These are phyloP conservation scores for Oenanthe oenanthe DNA, from an alignment of 2,113 vertebrate genomes.

Conservation along the genomic window DNA sequence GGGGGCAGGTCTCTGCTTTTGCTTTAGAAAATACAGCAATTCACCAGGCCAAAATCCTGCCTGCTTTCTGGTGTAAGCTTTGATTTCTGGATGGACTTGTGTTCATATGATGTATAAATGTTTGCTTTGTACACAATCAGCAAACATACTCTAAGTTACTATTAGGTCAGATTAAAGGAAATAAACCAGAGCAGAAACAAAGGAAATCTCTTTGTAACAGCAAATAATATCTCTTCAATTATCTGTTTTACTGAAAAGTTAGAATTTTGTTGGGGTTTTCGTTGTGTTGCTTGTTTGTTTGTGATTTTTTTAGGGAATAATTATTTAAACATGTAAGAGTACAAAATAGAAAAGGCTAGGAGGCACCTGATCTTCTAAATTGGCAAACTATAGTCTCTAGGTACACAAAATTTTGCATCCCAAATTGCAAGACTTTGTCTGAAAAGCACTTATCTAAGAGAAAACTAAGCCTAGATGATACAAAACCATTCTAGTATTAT, in stretches of 20 bases:
- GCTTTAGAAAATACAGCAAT: neutral
- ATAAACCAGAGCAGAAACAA: neutral
- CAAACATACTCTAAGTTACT: neutral
- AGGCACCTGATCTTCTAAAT: neutral
- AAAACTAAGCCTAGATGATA: neutral
- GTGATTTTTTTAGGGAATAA: neutral
- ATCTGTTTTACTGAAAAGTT: neutral
- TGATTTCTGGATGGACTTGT: neutral
- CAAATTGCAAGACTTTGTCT: neutral
- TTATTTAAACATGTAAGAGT: neutral
- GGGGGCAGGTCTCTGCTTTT: neutral
- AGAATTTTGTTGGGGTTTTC: fast-evolving
- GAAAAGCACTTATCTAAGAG: neutral
- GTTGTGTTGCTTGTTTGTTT: neutral
- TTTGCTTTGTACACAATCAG: neutral
- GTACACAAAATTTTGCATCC: neutral
- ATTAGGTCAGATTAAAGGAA: neutral
- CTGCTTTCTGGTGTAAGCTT: neutral
- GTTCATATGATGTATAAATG: neutral
- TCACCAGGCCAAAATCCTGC: neutral
- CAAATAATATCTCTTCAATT: neutral
- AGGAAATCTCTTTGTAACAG: neutral
- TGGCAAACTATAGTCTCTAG: neutral
- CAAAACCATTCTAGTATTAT: neutral
- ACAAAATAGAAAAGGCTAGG: neutral